These are phyloP conservation scores for Chromoteleia sp. DNA, from an alignment of 2,888 invertebrate species.

Conservation along the genomic window DNA sequence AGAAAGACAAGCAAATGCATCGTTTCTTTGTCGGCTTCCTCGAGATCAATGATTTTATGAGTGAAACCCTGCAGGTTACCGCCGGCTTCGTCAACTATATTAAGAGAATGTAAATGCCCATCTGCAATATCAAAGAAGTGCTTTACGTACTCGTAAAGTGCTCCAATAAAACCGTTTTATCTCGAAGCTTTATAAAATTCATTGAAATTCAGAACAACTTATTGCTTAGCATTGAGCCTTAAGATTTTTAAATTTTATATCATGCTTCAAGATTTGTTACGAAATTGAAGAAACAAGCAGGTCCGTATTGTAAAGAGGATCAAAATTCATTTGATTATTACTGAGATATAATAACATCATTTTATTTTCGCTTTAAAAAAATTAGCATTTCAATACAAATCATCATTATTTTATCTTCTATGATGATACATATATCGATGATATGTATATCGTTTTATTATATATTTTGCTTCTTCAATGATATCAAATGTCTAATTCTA, in stretches of 20 bases:
- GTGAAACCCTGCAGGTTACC: slow-evolving; percentile 91
- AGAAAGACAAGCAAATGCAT: slow-evolving; percentile 96
- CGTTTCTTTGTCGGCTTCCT: slow-evolving; percentile 97
- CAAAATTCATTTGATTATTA: slow-evolving; percentile 21
- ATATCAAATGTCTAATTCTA: slow-evolving; percentile 59
- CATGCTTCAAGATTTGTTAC: slow-evolving; percentile 19
- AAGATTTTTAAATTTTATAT: slow-evolving; percentile 39
- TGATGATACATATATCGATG: background rate
- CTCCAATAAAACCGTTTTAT: slow-evolving; percentile 54
- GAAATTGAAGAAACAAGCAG: slow-evolving; percentile 33
- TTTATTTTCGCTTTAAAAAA: background rate
- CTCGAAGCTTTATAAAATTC: slow-evolving; percentile 66
- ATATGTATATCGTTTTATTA: slow-evolving; percentile 1
- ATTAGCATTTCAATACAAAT: slow-evolving; percentile 3
- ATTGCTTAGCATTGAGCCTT: slow-evolving; percentile 26
- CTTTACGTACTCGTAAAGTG: slow-evolving; percentile 50
- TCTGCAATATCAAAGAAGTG: slow-evolving; percentile 85
- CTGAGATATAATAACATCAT: background rate
- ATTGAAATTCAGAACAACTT: slow-evolving; percentile 50
- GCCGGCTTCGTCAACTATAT: slow-evolving; percentile 89
- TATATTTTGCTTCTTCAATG: slow-evolving; percentile 48
- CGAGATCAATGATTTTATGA: slow-evolving; percentile 95
- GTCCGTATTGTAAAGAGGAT: slow-evolving; percentile 1
- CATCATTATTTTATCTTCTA: background rate
- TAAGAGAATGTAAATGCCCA: slow-evolving; percentile 93